These are phyloP conservation scores for Myotis planiceps DNA, from an alignment of 2,797 vertebrate species.

Conservation along the genomic window DNA sequence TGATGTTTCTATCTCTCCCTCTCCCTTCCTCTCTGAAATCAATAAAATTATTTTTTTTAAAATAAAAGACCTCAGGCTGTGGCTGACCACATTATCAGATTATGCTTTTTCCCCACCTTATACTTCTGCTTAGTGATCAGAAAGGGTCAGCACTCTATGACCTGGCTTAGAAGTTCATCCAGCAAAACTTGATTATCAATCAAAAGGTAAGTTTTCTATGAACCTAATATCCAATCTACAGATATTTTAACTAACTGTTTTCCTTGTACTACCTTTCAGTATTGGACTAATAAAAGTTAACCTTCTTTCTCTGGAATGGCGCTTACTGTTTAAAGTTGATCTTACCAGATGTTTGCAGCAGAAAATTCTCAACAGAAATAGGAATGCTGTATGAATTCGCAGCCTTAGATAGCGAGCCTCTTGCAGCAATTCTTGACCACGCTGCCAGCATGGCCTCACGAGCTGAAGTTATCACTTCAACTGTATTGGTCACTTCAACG, in stretches of 20 bases:
- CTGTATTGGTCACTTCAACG: not conserved
- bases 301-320: not conserved
- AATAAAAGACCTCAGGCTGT: not conserved
- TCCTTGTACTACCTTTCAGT: not conserved
- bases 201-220: not conserved
- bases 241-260: not conserved
- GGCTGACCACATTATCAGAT: not conserved
- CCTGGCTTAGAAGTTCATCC: not conserved
- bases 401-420: not conserved
- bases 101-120: not conserved
- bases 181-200: not conserved
- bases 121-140: not conserved
- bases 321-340: not conserved
- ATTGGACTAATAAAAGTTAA: not conserved
- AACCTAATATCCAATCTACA: not conserved
- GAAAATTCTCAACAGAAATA: slow-evolving; percentile 28
- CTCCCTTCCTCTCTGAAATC: too few species aligned
- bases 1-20: too few species aligned
- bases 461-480: slow-evolving; percentile 59
- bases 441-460: slow-evolving; percentile 47
- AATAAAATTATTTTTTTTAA: too few species aligned
- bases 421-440: slow-evolving; percentile 64
- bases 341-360: slow-evolving; percentile 63
- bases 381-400: not conserved
- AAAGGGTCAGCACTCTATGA: not conserved